Evolutionary conservation across 37 sponge, comb jelly and placozoan species (phyloP), one percentile per base, ranked within the genome.

Genomic region (Axinella damicornis): DNA sequence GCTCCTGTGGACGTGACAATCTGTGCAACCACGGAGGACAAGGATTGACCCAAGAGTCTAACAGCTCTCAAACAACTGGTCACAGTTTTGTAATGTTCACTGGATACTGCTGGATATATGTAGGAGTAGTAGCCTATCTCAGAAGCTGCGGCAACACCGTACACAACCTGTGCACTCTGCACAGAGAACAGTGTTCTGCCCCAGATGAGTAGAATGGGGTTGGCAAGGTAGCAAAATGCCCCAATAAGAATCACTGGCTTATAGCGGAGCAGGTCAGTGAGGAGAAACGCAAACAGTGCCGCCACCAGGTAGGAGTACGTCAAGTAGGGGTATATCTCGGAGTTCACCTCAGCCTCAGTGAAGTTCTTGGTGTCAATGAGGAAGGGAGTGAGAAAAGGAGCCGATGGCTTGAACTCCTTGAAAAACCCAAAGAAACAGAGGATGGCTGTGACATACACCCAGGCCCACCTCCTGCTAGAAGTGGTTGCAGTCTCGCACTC

Each of bases 51-150:
- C 33, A 78, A 30, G 2, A 89, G 66, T 32, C 67, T 71, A 15
- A 73, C 57, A 28, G 80, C 66, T 5, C 85, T 73, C 5, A 56
- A 57, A 54, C 36, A 69, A 38, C 85, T 70, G 20, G 79, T 77
- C 2, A 74, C 73, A n/a, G 57, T 33, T 41, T 54, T 71, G 59
- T 70, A 89, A 39, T 84, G 80, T 30, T 78, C 57, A 4, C 34
- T 53, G 33, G 88, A 46, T 9, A 89, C 87, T 56, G 79, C 79
- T 2, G 76, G 65, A 59, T 89, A 89, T 25, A 89, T 84, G 56
- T 89, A 89, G 6, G 90, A 69, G 61, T 85, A 89, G 90, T 89
- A 89, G 2, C 80, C 90, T 6, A 89, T 63, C 77, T 89, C 90
- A 21, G 90, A 71, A 20, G 80, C 90, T 22, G 85, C 56, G 27